Percentiles rank a stretch among this genome's conserved stretches.
These are phyloP conservation scores for Pollenia angustigena DNA, from an alignment of 2,888 invertebrate species.

Conservation along the genomic window DNA sequence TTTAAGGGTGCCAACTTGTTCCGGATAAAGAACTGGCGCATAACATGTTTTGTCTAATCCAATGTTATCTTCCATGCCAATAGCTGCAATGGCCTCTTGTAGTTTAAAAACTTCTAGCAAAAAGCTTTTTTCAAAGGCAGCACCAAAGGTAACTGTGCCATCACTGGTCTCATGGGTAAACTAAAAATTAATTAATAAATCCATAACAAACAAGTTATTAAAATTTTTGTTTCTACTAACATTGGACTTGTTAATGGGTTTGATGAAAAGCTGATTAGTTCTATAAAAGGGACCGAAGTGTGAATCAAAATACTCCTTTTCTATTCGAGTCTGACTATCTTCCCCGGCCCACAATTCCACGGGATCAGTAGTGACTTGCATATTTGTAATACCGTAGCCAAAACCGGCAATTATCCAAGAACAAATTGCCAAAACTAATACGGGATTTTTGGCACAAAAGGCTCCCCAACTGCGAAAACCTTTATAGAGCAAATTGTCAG, in stretches of 20 bases:
- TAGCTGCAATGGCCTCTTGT: slow-evolving; percentile 87
- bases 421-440: slow-evolving; percentile 87
- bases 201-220: slow-evolving; percentile 4
- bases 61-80: slow-evolving; percentile 85
- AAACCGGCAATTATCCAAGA: slow-evolving; percentile 86
- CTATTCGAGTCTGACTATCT: slow-evolving; percentile 90
- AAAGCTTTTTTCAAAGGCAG: slow-evolving; percentile 91
- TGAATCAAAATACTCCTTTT: slow-evolving; percentile 94
- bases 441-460: slow-evolving; percentile 88
- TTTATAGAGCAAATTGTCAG: slow-evolving; percentile 79
- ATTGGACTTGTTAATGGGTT: slow-evolving; percentile 85
- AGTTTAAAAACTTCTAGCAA: slow-evolving; percentile 89
- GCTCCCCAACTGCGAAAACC: slow-evolving; percentile 84
- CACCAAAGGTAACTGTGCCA: slow-evolving; percentile 87
- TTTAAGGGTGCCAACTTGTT: slow-evolving; percentile 85
- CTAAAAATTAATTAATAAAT: slow-evolving; percentile 73
- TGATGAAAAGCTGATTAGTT: slow-evolving; percentile 94
- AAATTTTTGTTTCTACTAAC: not conserved
- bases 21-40: slow-evolving; percentile 90
- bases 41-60: slow-evolving; percentile 91
- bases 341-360: slow-evolving; percentile 97
- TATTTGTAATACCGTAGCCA: slow-evolving; percentile 87
- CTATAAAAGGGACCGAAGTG: slow-evolving; percentile 95
- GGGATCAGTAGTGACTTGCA: slow-evolving; percentile 93
- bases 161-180: slow-evolving; percentile 83